Evolutionary conservation across 2,113 vertebrate species (phyloP).

Genomic region (Petrocephalus zakoni): DNA sequence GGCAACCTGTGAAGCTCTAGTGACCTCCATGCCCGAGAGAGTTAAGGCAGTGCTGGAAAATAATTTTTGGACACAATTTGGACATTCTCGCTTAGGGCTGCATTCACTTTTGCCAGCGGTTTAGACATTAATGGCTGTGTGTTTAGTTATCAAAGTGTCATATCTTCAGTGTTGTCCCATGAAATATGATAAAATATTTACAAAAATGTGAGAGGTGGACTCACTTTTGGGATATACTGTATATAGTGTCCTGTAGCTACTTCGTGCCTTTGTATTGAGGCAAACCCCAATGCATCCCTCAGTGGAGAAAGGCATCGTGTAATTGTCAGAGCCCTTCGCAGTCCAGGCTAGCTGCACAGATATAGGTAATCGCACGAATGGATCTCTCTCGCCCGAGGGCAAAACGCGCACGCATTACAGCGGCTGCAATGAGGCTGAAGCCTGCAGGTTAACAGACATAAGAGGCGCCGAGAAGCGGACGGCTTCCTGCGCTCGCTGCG

Average conservation of each 20-base stretch:
- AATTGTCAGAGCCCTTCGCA: background rate
- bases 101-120: background rate
- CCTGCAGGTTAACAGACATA: conserved; percentile 9
- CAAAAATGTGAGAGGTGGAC: too few species aligned
- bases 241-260: background rate
- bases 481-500: conserved; percentile 1
- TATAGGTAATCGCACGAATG: background rate
- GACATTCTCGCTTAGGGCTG: background rate
- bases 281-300: background rate
- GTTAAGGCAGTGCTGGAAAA: too few species aligned
- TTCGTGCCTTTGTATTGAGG: background rate
- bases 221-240: too few species aligned
- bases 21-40: too few species aligned
- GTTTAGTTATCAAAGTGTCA: too few species aligned
- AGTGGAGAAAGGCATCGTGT: background rate
- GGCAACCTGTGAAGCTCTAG: too few species aligned
- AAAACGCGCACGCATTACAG: background rate
- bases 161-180: too few species aligned
- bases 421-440: background rate
- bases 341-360: background rate
- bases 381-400: background rate
- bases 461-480: background rate
- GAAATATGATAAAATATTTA: too few species aligned
- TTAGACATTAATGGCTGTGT: background rate
- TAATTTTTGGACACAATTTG: too few species aligned